Evolutionary conservation across 2,888 invertebrate genomes (phyloP), one percentile per base, ranked within the genome.

Genomic region (Allygus modestus): DNA sequence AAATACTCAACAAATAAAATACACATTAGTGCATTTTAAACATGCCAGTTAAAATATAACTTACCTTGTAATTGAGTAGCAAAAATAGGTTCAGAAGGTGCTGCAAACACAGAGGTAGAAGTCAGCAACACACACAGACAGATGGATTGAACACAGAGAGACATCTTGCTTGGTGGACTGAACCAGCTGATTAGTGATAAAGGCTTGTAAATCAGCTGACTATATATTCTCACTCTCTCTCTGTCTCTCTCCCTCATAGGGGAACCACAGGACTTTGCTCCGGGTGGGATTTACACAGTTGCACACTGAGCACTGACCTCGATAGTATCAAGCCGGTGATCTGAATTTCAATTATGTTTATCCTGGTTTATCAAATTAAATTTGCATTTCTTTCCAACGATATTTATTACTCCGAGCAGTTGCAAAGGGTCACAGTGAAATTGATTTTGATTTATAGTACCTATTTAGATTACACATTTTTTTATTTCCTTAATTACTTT

Each of bases 231-330:
- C 51, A 2, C n/a, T 51, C 51, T 51, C 51, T 58, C 2, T 58
- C 58, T 26, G 20, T 58, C 65, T 65, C 65, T 65, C 65, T 28
- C 65, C 1, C 31, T 65, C 65, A 28, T 31, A 31, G 31, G 65
- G 65, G 65, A 65, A 28, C 15, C 31, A 65, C 65, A 65, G 65
- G 65, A 28, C 65, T 65, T 65, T 65, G 65, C 65, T 28, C 65
- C 65, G 28, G 9, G 65, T 65, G 9, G 65, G 31, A 54, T 28
- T 65, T 65, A 65, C 31, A 65, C 28, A 26, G 28, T n/a, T n/a
- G n/a, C n/a, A n/a, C n/a, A 28, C 17, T 28, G 17, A 0, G 7
- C 17, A 15, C 54, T 65, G 65, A 65, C 65, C 65, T 65, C 65
- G 17, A 31, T 65, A 31, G 31, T 31, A 23, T 5, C 31, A 15